Conservation (phyloP, 2,888 invertebrate genomes). For the Carterocephalus palaemon region DNA sequence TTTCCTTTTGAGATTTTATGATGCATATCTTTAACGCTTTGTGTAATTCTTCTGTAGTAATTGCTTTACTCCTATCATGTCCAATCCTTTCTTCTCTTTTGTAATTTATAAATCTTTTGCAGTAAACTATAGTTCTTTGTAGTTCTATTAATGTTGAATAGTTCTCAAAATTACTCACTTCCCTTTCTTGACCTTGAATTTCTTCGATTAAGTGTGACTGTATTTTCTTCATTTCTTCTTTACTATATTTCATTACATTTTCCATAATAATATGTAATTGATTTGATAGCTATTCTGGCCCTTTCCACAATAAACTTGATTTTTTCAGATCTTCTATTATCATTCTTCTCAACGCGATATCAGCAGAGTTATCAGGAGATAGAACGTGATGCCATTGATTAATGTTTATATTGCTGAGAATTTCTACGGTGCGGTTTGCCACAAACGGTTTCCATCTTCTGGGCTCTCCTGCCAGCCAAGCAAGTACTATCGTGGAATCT, state of each 20-base stretch:
- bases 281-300: too few species aligned
- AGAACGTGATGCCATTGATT: slow-evolving; percentile 25
- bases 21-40: slow-evolving; percentile 6
- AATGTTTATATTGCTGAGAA: slow-evolving; percentile 24
- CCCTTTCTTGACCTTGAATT: neutral
- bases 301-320: slow-evolving; percentile 1
- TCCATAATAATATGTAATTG: too few species aligned
- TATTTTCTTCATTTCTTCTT: slow-evolving; percentile 6
- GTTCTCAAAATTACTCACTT: slow-evolving; percentile 1
- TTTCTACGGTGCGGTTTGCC: slow-evolving; percentile 29
- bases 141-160: neutral
- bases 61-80: neutral
- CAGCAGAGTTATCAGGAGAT: slow-evolving; percentile 34
- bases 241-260: neutral
- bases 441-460: slow-evolving; percentile 30
- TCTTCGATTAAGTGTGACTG: slow-evolving; percentile 8
- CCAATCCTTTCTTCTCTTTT: neutral
- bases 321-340: neutral
- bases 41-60: slow-evolving; percentile 4
- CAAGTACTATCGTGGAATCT: slow-evolving; percentile 10
- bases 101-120: slow-evolving; percentile 4
- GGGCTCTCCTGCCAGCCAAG: slow-evolving; percentile 20
- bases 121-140: slow-evolving; percentile 5
- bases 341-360: slow-evolving; percentile 18
- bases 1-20: neutral